Evolutionary conservation across 2,888 invertebrate species (phyloP).

Genomic region (Agrochola circellaris): DNA sequence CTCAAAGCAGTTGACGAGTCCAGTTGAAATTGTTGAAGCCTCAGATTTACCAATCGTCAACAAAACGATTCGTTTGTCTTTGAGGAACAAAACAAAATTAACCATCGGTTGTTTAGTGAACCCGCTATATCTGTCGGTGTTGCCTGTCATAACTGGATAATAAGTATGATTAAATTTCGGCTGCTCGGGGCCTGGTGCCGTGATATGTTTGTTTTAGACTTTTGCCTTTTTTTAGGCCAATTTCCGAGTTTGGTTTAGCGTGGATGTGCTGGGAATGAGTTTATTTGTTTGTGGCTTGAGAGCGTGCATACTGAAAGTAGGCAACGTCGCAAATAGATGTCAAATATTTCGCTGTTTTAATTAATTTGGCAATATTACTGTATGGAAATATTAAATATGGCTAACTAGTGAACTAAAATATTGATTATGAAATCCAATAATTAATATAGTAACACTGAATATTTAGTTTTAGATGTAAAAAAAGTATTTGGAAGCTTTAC

Average conservation of each 20-base stretch:
- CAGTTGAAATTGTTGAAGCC: background rate
- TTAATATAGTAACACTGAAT: too few relatives aligned
- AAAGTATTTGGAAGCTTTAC: too few relatives aligned
- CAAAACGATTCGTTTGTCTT: background rate
- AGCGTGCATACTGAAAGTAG: too few relatives aligned
- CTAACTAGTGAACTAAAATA: too few relatives aligned
- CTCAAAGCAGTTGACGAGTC: background rate
- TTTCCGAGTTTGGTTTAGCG: slow-evolving; percentile 72
- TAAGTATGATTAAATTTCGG: slow-evolving; percentile 87
- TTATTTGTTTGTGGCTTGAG: background rate
- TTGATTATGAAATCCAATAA: too few relatives aligned
- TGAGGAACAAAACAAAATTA: slow-evolving; percentile 4
- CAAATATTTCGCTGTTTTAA: too few relatives aligned
- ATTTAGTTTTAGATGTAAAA: too few relatives aligned
- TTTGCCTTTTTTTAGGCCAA: slow-evolving; percentile 77
- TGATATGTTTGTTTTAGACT: slow-evolving; percentile 86
- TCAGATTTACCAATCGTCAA: background rate
- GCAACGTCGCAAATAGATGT: too few relatives aligned
- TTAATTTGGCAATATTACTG: too few relatives aligned
- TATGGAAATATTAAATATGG: too few relatives aligned
- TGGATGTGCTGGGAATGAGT: slow-evolving; percentile 64
- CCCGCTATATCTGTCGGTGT: slow-evolving; percentile 78
- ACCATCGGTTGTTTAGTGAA: slow-evolving; percentile 67
- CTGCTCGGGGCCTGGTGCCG: slow-evolving; percentile 85
- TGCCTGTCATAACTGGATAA: slow-evolving; percentile 88